Conservation (phyloP, 2,113 vertebrate genomes). For the Cairina moschata region DNA sequence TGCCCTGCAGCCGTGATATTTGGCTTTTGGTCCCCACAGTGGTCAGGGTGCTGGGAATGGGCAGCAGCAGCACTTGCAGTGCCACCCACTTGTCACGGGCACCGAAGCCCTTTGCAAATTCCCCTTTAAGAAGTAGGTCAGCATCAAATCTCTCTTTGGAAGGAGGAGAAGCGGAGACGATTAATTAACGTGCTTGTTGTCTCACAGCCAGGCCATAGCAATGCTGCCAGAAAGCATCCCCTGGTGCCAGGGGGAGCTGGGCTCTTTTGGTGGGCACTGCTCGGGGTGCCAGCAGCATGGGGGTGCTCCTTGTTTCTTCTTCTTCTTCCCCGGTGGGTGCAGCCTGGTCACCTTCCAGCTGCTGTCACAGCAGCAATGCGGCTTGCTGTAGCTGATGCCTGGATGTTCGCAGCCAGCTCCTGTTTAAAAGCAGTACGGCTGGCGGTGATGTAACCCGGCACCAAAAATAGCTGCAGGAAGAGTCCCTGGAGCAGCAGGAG, state of each 20-base stretch:
- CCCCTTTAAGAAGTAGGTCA: slow-evolving; percentile 36
- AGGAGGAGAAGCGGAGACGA: slow-evolving; percentile 1
- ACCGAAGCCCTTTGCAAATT: slow-evolving; percentile 9
- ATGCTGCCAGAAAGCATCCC: neutral
- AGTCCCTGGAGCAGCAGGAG: slow-evolving; percentile 23
- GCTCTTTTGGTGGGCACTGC: accelerated
- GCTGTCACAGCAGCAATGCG: neutral
- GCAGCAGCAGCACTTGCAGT: neutral
- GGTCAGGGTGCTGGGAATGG: neutral
- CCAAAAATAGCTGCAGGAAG: slow-evolving; percentile 50
- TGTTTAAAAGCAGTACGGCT: neutral
- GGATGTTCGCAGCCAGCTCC: neutral
- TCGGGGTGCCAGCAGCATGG: neutral
- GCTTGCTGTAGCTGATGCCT: neutral
- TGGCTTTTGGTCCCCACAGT: neutral
- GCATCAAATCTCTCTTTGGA: neutral
- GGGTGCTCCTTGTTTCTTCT: neutral
- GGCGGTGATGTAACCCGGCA: slow-evolving; percentile 42
- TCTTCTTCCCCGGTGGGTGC: neutral
- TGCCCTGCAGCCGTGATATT: neutral
- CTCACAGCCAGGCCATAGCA: neutral
- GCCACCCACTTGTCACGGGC: neutral
- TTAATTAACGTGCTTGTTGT: slow-evolving; percentile 30
- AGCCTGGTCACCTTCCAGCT: neutral
- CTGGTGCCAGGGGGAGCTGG: accelerated